These are phyloP conservation scores for Drosophila pallidifrons DNA, from an alignment of 1,140 invertebrate species.

Conservation along the genomic window DNA sequence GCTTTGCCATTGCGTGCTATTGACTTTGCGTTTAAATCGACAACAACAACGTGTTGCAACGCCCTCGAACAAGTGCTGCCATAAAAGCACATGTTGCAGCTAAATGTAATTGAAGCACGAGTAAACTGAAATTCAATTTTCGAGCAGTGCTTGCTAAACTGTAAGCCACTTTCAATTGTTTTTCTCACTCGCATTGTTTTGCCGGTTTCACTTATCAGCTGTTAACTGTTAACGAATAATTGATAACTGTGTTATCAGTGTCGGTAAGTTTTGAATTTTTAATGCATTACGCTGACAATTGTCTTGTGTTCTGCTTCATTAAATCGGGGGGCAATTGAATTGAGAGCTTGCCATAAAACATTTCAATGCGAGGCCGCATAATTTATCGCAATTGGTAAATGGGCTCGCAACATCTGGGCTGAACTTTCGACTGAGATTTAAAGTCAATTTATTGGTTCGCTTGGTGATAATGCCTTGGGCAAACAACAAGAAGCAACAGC, in stretches of 20 bases:
- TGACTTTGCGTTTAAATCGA: constrained; percentile 49
- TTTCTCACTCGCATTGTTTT: neutral
- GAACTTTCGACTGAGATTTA: constrained; percentile 46
- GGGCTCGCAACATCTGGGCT: neutral
- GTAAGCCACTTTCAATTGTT: constrained; percentile 21
- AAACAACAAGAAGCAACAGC: constrained; percentile 29
- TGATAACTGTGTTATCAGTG: constrained; percentile 45
- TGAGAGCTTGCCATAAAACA: constrained; percentile 36
- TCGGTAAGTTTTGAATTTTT: constrained; percentile 31
- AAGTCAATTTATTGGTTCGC: constrained; percentile 52
- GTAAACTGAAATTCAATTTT: neutral
- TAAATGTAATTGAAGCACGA: constrained; percentile 12
- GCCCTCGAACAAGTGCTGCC: neutral
- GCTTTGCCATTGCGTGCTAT: constrained; percentile 59
- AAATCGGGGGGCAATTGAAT: constrained; percentile 58
- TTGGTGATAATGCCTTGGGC: constrained; percentile 43
- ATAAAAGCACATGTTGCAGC: constrained; percentile 49
- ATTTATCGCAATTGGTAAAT: constrained; percentile 38
- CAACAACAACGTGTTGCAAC: constrained; percentile 27
- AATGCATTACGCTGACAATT: constrained; percentile 40
- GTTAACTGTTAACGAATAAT: constrained; percentile 14
- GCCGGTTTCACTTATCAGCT: constrained; percentile 37
- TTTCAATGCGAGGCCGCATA: constrained; percentile 40
- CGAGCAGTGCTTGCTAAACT: constrained; percentile 44
- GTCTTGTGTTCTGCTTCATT: constrained; percentile 34